Base-by-base conservation (phyloP, 92 coral and sea anemone species). In the Zoanthus gigantus region DNA sequence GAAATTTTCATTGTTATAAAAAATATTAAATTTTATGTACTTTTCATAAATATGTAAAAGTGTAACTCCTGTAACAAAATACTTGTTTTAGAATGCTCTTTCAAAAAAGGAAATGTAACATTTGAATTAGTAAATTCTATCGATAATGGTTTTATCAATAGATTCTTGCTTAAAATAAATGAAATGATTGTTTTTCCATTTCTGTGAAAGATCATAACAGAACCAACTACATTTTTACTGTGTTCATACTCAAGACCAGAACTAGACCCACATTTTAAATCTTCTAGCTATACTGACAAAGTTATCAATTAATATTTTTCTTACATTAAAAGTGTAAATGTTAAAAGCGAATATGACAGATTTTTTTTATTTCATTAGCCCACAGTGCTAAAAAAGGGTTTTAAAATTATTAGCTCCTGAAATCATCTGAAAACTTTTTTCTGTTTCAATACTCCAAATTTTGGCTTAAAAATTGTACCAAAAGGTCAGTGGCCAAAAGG, bases 201-300 rank as follows among this genome's bases (percentile, higher is more conserved):
- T 63, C 69, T 63, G 69, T 63, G 69, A 63, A 63, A 63, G 69
- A 63, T 28, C 69, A 63, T 63, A 13, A 63, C 68, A 61, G n/a
- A 61, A 61, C 1, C 68, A 61, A 61, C 68, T 61, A 9, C 68
- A 12, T 61, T 11, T 61, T 61, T 10, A 61, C 68, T 61, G 68
- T 15, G 28, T 15, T 61, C 28, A 61, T 16, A 8, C 9, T 10
- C 14, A 16, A 61, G 68, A 61, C 11, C 10, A 61, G 2, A 61
- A 14, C 0, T 16, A 61, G 7, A 61, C 68, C 14, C 68, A 61
- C 14, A 61, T 15, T 61, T 61, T 1, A 34, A 34, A 34, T 34
- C 42, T 34, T 34, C 42, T 34, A 34, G 42, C 0, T 34, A 34
- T 34, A 34, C 42, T 34, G 42, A 34, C 3, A 34, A 23, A 23